Percentiles rank a stretch among this genome's conserved stretches.
Conservation (phyloP, 2,113 vertebrate genomes). For the Andinoacara biseriatus region DNA sequence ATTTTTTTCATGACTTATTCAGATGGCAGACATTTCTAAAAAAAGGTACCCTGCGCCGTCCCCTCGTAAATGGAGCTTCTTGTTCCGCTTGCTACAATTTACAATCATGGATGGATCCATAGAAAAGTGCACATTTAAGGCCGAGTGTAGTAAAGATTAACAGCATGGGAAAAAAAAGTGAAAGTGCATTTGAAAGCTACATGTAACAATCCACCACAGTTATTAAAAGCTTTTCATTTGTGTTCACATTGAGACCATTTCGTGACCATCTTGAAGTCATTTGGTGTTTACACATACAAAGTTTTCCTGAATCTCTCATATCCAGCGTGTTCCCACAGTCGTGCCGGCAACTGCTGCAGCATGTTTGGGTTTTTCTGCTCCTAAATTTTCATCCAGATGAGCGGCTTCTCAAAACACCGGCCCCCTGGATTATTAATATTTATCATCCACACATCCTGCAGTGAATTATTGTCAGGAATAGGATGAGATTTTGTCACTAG, state of each 20-base stretch:
- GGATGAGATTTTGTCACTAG: constrained; percentile 68
- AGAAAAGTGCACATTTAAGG: neutral
- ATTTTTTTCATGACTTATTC: constrained; percentile 69
- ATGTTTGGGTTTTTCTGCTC: constrained; percentile 64
- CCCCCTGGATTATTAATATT: constrained; percentile 76
- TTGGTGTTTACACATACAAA: neutral
- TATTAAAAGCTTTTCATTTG: neutral
- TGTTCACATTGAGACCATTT: neutral
- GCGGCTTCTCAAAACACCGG: constrained; percentile 69
- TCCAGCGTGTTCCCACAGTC: constrained; percentile 64
- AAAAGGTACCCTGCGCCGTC: constrained; percentile 23
- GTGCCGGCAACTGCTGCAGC: constrained; percentile 16
- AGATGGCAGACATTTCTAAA: constrained; percentile 23
- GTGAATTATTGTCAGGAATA: constrained; percentile 66
- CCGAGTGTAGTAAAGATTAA: neutral
- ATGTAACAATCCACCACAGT: neutral
- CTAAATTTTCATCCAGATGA: constrained; percentile 49
- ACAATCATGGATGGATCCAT: neutral
- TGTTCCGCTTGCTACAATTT: neutral
- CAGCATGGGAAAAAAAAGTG: neutral
- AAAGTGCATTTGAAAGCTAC: constrained; percentile 3
- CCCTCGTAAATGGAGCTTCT: neutral
- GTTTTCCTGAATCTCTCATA: constrained; percentile 31
- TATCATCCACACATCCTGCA: constrained; percentile 75
- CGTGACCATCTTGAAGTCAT: neutral